A percentile compares a stretch with the other conserved stretches of the same genome.
Conservation (phyloP, 2,888 invertebrate genomes). For the Ochropleura plecta region DNA sequence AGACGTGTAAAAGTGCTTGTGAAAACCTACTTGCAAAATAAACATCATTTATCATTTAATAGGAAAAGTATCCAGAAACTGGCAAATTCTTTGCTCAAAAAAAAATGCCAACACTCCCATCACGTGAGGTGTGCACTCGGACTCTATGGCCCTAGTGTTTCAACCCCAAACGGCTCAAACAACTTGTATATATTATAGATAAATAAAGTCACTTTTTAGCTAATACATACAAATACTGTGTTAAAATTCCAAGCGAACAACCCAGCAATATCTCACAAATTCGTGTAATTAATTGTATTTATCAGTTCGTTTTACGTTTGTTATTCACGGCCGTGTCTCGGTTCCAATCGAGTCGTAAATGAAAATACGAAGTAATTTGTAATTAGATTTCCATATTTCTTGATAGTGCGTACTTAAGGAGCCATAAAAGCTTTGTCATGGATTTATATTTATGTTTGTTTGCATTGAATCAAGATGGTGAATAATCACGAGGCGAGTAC, state of each 20-base stretch:
- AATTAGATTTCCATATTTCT: conserved; percentile 50
- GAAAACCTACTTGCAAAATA: no score
- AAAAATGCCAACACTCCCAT: no score
- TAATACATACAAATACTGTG: conserved; percentile 22
- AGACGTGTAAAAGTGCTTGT: no score
- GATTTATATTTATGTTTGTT: not conserved
- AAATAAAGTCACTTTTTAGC: not conserved
- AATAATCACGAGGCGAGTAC: not conserved
- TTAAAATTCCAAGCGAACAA: conserved; percentile 35
- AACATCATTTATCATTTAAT: no score
- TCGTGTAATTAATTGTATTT: conserved; percentile 52
- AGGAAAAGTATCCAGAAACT: no score
- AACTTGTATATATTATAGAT: not conserved
- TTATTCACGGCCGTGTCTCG: conserved; percentile 39
- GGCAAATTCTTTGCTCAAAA: no score
- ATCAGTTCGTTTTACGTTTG: conserved; percentile 33
- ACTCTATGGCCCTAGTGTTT: no score
- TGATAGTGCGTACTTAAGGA: conserved; percentile 38
- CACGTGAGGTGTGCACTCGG: no score
- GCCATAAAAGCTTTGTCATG: not conserved
- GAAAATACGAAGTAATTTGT: conserved; percentile 47
- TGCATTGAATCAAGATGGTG: not conserved
- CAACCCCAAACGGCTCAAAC: no score
- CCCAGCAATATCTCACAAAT: conserved; percentile 30
- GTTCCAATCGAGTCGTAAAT: conserved; percentile 40